phyloP scores from a whole-genome alignment of 1,140 invertebrate species.

The Gonatopus flavifemur region DNA sequence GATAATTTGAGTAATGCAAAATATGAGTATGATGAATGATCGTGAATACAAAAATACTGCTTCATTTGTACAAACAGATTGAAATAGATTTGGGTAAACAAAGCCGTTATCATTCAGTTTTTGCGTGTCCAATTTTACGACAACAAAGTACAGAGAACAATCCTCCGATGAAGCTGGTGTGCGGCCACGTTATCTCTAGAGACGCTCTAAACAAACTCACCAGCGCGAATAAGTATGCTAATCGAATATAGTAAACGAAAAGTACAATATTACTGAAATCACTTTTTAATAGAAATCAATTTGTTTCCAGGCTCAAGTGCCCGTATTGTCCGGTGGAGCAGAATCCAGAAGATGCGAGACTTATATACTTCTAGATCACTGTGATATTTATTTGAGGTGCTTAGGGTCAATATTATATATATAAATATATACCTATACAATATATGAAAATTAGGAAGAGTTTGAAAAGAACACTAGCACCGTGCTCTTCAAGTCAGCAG shows the following conservation, averaged over 20 bases:
- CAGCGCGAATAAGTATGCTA: slow-evolving; percentile 84
- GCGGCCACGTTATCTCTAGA: slow-evolving; percentile 97
- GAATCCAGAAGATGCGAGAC: slow-evolving; percentile 85
- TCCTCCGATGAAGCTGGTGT: slow-evolving; percentile 94
- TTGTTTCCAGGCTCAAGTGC: slow-evolving; percentile 86
- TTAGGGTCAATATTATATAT: slow-evolving; percentile 1
- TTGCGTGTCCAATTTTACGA: slow-evolving; percentile 96
- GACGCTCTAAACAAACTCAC: slow-evolving; percentile 95
- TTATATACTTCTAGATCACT: slow-evolving; percentile 82
- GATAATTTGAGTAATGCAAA: slow-evolving; percentile 5
- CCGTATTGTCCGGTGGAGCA: slow-evolving; percentile 98
- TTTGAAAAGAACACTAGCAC: no score
- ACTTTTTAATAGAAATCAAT: slow-evolving; percentile 49
- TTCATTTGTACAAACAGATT: slow-evolving; percentile 69
- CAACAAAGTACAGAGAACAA: slow-evolving; percentile 96
- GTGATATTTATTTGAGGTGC: no score
- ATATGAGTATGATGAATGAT: no score
- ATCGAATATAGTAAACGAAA: slow-evolving; percentile 26
- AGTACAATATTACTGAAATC: slow-evolving; percentile 41
- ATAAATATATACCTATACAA: slow-evolving; percentile 3
- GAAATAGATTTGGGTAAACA: slow-evolving; percentile 88
- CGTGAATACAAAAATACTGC: no score
- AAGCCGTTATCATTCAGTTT: slow-evolving; percentile 93
- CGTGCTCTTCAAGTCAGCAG: no score
- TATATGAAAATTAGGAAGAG: neutral